Percentiles rank a stretch among this genome's conserved stretches.
Evolutionary conservation across 1,140 invertebrate genomes (phyloP).

Genomic region (Gonatopus flavifemur): DNA sequence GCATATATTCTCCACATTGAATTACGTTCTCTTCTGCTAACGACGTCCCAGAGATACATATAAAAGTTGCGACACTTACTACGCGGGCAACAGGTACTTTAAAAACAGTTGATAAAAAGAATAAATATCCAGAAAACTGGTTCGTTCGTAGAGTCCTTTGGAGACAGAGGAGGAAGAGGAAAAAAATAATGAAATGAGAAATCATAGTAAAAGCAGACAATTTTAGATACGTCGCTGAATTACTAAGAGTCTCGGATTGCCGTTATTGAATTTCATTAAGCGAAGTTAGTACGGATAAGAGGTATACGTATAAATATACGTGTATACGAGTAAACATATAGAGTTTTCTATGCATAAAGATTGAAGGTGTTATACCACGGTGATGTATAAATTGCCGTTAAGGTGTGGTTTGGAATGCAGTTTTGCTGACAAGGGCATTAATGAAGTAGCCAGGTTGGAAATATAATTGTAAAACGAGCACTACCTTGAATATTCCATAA

Average conservation of each 20-base stretch:
- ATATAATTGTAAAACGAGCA: neutral
- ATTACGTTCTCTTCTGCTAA: conserved; percentile 16
- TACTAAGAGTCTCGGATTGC: conserved; percentile 30
- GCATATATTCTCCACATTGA: too few relatives aligned
- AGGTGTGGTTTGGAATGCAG: conserved; percentile 43
- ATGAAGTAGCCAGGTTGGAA: conserved; percentile 12
- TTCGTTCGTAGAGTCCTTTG: conserved; percentile 17
- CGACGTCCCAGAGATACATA: conserved; percentile 17
- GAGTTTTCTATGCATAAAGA: conserved; percentile 24
- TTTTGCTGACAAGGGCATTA: conserved; percentile 17
- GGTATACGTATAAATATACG: conserved; percentile 6
- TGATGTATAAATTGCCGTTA: conserved; percentile 23
- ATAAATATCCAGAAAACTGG: conserved; percentile 29
- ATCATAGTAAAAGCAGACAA: too few relatives aligned
- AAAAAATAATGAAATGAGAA: too few relatives aligned
- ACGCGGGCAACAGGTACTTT: conserved; percentile 13
- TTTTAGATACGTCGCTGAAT: conserved; percentile 21
- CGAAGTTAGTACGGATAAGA: conserved; percentile 7
- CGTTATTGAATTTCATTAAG: conserved; percentile 41
- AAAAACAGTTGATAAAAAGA: conserved; percentile 15
- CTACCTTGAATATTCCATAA: neutral
- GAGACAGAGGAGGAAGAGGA: neutral
- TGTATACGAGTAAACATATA: neutral
- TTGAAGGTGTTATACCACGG: conserved; percentile 17
- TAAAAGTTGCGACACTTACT: conserved; percentile 8